Percentiles rank a stretch among this genome's conserved stretches.
Evolutionary conservation across 2,888 invertebrate species (phyloP).

Genomic region (Aphodius granarius): DNA sequence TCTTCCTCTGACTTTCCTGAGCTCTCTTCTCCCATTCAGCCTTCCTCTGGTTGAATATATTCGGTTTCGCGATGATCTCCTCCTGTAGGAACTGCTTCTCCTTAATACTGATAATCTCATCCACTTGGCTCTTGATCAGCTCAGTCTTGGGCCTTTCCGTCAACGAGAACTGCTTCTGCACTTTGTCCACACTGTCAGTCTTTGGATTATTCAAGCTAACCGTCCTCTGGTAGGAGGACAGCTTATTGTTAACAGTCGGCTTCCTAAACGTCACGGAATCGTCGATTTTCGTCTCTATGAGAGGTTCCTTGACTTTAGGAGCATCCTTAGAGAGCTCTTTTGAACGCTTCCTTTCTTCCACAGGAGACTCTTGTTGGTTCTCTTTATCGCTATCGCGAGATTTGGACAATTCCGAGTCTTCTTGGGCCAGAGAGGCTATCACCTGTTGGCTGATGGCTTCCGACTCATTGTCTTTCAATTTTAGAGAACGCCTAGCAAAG

Average conservation of each 20-base stretch:
- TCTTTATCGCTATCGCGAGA: constrained; percentile 75
- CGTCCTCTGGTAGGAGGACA: constrained; percentile 35
- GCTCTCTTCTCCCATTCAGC: constrained; percentile 80
- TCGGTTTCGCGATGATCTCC: constrained; percentile 60
- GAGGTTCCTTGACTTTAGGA: constrained; percentile 39
- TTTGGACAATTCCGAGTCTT: constrained; percentile 54
- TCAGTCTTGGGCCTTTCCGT: constrained; percentile 48
- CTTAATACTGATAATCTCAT: constrained; percentile 38
- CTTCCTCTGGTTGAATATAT: constrained; percentile 72
- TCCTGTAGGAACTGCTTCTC: constrained; percentile 42
- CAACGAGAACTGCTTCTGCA: constrained; percentile 46
- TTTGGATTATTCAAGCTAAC: constrained; percentile 44
- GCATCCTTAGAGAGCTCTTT: constrained; percentile 41
- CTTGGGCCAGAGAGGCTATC: constrained; percentile 50
- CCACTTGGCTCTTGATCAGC: constrained; percentile 25
- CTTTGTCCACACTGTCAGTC: constrained; percentile 38
- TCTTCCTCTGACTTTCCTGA: constrained; percentile 69
- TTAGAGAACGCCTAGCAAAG: constrained; percentile 77
- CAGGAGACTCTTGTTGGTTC: constrained; percentile 61
- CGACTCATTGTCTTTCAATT: constrained; percentile 72
- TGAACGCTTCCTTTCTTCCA: constrained; percentile 53
- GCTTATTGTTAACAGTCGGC: constrained; percentile 33
- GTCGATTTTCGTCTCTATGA: constrained; percentile 38
- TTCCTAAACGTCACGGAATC: constrained; percentile 45
- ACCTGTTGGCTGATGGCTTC: constrained; percentile 63